Evolutionary conservation across 2,113 vertebrate species (phyloP).

Genomic region (Galbula dea): DNA sequence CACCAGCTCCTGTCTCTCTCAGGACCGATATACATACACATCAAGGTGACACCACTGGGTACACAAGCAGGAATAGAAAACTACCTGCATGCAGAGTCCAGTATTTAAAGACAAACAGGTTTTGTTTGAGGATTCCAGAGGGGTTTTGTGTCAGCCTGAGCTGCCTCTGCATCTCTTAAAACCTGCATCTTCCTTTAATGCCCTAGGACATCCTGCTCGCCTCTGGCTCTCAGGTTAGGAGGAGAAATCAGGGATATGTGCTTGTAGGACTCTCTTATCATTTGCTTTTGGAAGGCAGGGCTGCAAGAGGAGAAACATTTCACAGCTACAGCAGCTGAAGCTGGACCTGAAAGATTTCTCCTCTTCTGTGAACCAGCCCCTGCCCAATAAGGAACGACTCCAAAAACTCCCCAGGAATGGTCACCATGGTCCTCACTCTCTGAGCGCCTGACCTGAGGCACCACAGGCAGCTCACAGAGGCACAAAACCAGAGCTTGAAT

Average conservation of each 20-base stretch:
- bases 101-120: not conserved
- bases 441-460: not conserved
- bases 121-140: not conserved
- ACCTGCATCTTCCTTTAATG: not conserved
- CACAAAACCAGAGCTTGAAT: not conserved
- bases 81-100: rapidly evolving
- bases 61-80: not conserved
- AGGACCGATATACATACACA: rapidly evolving
- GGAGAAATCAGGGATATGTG: not conserved
- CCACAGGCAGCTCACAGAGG: not conserved
- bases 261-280: not conserved
- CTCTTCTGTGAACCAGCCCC: not conserved
- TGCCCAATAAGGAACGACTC: not conserved
- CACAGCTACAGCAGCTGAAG: not conserved
- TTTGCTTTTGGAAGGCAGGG: not conserved
- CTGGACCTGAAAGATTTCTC: not conserved
- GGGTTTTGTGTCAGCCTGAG: not conserved
- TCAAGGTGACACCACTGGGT: not conserved
- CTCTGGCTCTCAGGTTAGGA: not conserved
- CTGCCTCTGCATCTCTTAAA: not conserved
- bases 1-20: not conserved
- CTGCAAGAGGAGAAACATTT: not conserved
- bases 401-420: not conserved
- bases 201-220: not conserved
- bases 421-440: not conserved